Evolutionary conservation across 1,140 invertebrate genomes (phyloP), one percentile per base, ranked within the genome.

Genomic region (Schmidtea mediterranea): DNA sequence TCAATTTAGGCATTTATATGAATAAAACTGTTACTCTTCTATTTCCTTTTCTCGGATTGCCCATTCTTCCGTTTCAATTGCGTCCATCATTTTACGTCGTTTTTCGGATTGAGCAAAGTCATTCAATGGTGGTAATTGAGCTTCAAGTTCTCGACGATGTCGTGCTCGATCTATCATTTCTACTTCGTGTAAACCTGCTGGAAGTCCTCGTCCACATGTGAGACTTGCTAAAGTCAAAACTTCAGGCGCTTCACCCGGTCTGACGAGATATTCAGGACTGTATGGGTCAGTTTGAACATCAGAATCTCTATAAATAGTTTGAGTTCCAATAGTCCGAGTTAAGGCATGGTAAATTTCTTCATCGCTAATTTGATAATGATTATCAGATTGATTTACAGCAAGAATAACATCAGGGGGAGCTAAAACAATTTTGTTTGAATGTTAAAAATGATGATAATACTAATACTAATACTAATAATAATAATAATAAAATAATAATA

Each of bases 281-380:
- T 78, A 81, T 0, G 79, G 78, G 23, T 70, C 62, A 1, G 79
- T 81, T 62, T 81, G 79, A 12, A 75, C 69, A 54, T 77, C 77
- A 2, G 73, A 74, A 53, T 82, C 79, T 51, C 78, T 69, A 56
- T 70, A 77, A 53, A 76, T 67, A 1, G 77, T 80, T 63, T 80
- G 77, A 0, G 70, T 73, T 23, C 59, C 63, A 37, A 68, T 60
- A 41, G 66, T 72, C 8, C 19, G 3, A 5, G 19, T 40, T 40
- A 8, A n/a, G 13, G 10, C 1, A 40, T 40, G 15, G 2, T 2
- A 2, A 23, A 37, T 22, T 43, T 19, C 15, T 26, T 32, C 19
- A 45, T 43, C 38, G 5, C n/a, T 15, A 10, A 38, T 36, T 49
- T 24, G 22, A 43, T 49, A 24, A 32, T 48, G 36, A 47, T 48